Conservation (phyloP, 2,113 vertebrate species). For the Tor tambroides region DNA sequence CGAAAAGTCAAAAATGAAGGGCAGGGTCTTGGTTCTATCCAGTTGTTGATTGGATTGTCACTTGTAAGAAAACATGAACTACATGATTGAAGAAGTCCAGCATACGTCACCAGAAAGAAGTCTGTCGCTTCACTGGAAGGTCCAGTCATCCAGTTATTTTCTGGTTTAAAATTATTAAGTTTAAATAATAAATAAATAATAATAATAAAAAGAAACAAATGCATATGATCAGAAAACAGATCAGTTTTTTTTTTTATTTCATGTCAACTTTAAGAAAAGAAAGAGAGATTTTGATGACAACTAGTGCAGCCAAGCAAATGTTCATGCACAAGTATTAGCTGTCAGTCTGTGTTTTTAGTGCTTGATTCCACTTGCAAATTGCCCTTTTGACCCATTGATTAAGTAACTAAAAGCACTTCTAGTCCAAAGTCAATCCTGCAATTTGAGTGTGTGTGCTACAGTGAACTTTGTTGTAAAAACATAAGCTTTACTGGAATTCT, state of each 20-base stretch:
- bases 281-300: background rate
- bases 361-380: background rate
- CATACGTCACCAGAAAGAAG: background rate
- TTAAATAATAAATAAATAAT: background rate
- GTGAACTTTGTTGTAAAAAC: background rate
- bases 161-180: background rate
- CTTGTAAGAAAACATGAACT: background rate
- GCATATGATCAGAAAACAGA: background rate
- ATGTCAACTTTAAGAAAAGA: background rate
- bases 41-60: background rate
- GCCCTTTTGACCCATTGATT: slow-evolving; percentile 6
- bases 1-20: background rate
- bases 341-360: background rate
- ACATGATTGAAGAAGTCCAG: background rate
- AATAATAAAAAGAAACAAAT: background rate
- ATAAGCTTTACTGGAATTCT: slow-evolving; percentile 25
- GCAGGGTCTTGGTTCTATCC: background rate
- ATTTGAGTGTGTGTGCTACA: background rate
- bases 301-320: background rate
- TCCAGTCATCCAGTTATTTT: background rate
- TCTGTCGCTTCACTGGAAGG: background rate
- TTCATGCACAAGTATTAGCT: background rate
- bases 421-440: background rate
- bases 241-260: background rate
- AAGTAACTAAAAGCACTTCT: background rate